Percentiles rank a stretch among this genome's conserved stretches.
Conservation (phyloP, 2,113 vertebrate species). For the Petrocephalus zakoni region DNA sequence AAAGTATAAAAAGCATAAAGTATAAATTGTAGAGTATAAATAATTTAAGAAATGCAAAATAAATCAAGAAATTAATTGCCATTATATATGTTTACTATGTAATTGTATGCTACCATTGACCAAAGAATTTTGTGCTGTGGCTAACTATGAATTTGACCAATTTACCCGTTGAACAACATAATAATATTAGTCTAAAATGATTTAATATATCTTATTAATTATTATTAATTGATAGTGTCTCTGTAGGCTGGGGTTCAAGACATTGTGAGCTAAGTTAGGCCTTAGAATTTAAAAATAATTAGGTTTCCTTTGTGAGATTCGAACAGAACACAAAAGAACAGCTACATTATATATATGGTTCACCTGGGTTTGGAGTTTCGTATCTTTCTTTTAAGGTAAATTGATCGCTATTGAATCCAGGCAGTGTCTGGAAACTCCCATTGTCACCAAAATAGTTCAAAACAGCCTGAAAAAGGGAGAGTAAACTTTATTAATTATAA, state of each 20-base stretch:
- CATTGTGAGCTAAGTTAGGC: background rate
- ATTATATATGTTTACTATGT: background rate
- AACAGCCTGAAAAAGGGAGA: conserved; percentile 66
- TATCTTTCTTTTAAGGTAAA: conserved; percentile 63
- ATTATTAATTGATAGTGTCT: background rate
- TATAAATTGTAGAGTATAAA: too few relatives aligned
- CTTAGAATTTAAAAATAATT: background rate
- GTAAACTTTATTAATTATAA: background rate
- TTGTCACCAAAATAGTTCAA: conserved; percentile 89
- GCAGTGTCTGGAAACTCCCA: conserved; percentile 73
- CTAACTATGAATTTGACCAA: background rate
- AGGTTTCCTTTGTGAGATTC: background rate
- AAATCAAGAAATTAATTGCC: background rate
- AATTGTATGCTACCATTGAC: background rate
- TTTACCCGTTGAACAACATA: background rate
- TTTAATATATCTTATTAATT: background rate
- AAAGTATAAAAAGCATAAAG: too few relatives aligned
- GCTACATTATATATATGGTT: conserved; percentile 77
- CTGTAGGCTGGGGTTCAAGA: background rate
- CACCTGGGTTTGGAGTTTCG: conserved; percentile 55
- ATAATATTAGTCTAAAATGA: background rate
- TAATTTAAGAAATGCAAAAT: too few relatives aligned
- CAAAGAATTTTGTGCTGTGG: background rate
- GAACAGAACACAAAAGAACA: background rate
- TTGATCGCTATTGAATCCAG: conserved; percentile 65